Evolutionary conservation across 2,113 vertebrate species (phyloP).

Genomic region (Crocuta crocuta): DNA sequence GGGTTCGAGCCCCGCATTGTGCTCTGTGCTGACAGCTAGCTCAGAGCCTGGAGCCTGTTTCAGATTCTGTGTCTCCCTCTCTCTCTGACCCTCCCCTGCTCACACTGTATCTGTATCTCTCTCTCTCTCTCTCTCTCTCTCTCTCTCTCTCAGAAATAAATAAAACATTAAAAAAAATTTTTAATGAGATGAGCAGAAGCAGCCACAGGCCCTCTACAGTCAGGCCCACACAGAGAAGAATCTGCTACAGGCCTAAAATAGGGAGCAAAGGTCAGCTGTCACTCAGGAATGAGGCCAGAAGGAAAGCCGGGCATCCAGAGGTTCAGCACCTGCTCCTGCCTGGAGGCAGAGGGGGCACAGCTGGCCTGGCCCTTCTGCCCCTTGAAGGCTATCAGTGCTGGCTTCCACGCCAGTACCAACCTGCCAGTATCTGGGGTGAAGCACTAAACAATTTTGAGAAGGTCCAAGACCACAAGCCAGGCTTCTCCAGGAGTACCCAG

Average conservation of each 20-base stretch:
- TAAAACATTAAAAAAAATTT: too few species aligned
- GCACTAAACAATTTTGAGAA: neutral
- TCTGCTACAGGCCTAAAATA: neutral
- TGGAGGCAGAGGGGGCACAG: neutral
- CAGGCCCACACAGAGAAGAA: conserved; percentile 11
- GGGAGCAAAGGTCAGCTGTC: conserved; percentile 59
- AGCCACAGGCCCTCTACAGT: neutral
- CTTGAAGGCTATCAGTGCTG: neutral
- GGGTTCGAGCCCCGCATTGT: too few species aligned
- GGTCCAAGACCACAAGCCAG: neutral
- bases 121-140: too few species aligned
- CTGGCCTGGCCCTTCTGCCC: neutral
- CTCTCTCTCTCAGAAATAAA: too few species aligned
- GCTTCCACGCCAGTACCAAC: neutral
- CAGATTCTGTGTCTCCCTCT: too few species aligned
- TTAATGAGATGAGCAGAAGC: conserved; percentile 32
- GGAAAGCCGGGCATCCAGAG: conserved; percentile 45
- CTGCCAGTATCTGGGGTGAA: neutral
- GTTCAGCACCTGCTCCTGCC: conserved; percentile 67
- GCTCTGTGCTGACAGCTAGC: too few species aligned
- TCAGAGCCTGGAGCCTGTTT: too few species aligned
- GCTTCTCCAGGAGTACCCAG: neutral
- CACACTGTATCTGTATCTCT: too few species aligned
- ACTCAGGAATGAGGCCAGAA: conserved; percentile 57
- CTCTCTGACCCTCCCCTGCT: too few species aligned